Percentiles rank a stretch among this genome's conserved stretches.
Conservation (phyloP, 2,113 vertebrate species). For the Oryzias javanicus region DNA sequence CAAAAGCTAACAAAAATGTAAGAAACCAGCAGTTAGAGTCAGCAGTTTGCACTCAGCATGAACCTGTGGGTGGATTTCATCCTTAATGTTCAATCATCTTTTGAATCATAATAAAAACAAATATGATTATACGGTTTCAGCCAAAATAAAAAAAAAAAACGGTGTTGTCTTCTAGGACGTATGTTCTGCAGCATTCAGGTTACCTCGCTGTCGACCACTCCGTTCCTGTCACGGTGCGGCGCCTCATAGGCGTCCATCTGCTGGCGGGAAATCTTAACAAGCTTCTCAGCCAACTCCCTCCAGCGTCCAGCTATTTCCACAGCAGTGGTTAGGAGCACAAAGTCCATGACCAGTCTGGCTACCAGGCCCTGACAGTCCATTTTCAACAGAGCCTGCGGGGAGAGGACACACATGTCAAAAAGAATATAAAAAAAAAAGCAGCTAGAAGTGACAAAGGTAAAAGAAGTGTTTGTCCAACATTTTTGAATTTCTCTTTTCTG, state of each 20-base stretch:
- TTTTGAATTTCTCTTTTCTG: too few relatives aligned
- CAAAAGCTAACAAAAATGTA: too few relatives aligned
- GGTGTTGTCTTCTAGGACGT: too few relatives aligned
- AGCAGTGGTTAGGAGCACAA: slow-evolving; percentile 92
- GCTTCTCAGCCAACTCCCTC: slow-evolving; percentile 92
- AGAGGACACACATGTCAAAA: not conserved
- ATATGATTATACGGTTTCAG: too few relatives aligned
- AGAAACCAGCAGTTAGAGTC: too few relatives aligned
- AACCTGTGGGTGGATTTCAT: too few relatives aligned
- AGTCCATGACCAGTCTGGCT: slow-evolving; percentile 91
- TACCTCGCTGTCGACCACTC: slow-evolving; percentile 92
- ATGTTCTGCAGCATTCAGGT: not conserved
- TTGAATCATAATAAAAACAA: too few relatives aligned
- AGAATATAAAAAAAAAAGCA: not conserved
- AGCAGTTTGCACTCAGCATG: too few relatives aligned
- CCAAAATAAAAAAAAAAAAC: too few relatives aligned
- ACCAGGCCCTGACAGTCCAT: slow-evolving; percentile 98
- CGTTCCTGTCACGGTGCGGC: slow-evolving; percentile 86
- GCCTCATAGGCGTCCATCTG: slow-evolving; percentile 98
- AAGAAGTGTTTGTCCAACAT: not conserved
- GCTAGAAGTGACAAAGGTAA: not conserved
- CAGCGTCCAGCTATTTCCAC: slow-evolving; percentile 94
- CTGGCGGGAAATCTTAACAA: slow-evolving; percentile 88
- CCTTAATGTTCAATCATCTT: too few relatives aligned
- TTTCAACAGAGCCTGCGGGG: slow-evolving; percentile 87